phyloP scores from a whole-genome alignment of 2,888 invertebrate species.

The Malthinus seriepunctatus region DNA sequence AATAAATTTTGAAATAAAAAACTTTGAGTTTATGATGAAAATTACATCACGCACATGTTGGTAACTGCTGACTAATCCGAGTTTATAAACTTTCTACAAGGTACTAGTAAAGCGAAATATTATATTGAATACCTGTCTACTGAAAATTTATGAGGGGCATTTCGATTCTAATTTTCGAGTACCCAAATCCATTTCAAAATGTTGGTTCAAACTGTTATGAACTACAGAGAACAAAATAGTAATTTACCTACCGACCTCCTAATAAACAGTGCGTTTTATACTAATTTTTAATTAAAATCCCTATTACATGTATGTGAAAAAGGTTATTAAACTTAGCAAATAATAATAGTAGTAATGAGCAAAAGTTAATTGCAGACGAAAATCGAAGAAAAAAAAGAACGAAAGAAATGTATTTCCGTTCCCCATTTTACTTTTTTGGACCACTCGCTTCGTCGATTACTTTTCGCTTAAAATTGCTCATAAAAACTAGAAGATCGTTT shows the following conservation, averaged over 20 bases:
- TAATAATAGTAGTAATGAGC: not conserved
- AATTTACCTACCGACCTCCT: no score
- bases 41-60: slow-evolving; percentile 10
- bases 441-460: slow-evolving; percentile 3
- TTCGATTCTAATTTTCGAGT: slow-evolving; percentile 5
- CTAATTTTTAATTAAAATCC: not conserved
- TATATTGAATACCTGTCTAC: slow-evolving; percentile 15
- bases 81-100: slow-evolving; percentile 11
- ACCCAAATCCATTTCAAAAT: not conserved
- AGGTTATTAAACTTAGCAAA: not conserved
- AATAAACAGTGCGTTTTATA: no score
- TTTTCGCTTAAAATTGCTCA: slow-evolving; percentile 12
- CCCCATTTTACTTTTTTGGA: slow-evolving; percentile 10
- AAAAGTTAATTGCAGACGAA: slow-evolving; percentile 12
- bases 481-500: slow-evolving; percentile 6
- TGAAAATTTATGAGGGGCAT: slow-evolving; percentile 9
- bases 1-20: not conserved
- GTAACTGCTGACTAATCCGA: slow-evolving; percentile 9
- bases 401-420: slow-evolving; percentile 17
- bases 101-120: not conserved
- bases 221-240: not conserved
- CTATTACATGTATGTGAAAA: not conserved
- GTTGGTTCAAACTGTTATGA: not conserved
- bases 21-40: slow-evolving; percentile 5
- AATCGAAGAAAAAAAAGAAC: slow-evolving; percentile 5